A percentile compares a stretch with the other conserved stretches of the same genome.
Evolutionary conservation across 2,888 invertebrate species (phyloP).

Genomic region (Archips xylosteana): DNA sequence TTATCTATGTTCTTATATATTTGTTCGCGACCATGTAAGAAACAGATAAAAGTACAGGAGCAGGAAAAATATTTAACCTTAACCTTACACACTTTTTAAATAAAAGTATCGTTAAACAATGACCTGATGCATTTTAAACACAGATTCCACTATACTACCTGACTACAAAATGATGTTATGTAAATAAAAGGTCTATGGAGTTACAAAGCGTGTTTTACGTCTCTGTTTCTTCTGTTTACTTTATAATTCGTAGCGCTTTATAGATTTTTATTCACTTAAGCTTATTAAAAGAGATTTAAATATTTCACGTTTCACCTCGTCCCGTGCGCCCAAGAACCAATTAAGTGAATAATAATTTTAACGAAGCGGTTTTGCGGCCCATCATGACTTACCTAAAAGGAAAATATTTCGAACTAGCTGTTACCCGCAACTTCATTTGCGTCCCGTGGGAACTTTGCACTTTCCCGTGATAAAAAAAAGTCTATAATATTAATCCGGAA

Average conservation of each 20-base stretch:
- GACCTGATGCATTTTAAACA: neutral
- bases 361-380: conserved; percentile 47
- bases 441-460: too few relatives aligned
- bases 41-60: too few relatives aligned
- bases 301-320: conserved; percentile 43
- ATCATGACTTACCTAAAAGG: conserved; percentile 44
- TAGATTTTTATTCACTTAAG: neutral
- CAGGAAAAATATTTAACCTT: too few relatives aligned
- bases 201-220: neutral
- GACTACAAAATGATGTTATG: neutral
- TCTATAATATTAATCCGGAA: too few relatives aligned
- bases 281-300: neutral
- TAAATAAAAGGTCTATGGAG: neutral
- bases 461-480: too few relatives aligned
- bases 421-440: too few relatives aligned
- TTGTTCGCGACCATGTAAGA: too few relatives aligned
- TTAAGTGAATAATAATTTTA: conserved; percentile 54
- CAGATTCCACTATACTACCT: too few relatives aligned
- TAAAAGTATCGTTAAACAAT: neutral
- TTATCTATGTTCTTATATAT: too few relatives aligned
- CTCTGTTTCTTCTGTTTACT: neutral
- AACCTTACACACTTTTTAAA: too few relatives aligned
- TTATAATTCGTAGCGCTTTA: neutral
- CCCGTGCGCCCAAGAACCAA: conserved; percentile 46
- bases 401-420: conserved; percentile 29